Evolutionary conservation across 2,888 invertebrate species (phyloP).

Genomic region (Eumerus sabulonum): DNA sequence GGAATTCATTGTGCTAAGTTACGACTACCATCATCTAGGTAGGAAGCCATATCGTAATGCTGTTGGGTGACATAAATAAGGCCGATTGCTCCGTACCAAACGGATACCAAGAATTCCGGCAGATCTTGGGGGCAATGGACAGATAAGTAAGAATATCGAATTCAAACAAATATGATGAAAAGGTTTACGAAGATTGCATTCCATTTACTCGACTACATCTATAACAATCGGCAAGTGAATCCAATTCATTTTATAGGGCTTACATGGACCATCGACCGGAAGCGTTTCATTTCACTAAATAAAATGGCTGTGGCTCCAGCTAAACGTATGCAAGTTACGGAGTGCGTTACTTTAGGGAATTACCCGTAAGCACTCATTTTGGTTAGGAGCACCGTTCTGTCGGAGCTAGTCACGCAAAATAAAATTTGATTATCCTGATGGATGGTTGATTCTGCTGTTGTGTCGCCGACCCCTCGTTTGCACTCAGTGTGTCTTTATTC

Average conservation of each 20-base stretch:
- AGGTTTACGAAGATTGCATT: neutral
- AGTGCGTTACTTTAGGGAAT: too few species aligned
- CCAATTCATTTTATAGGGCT: neutral
- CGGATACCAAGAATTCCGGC: too few species aligned
- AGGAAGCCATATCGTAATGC: neutral
- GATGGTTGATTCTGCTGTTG: slow-evolving; percentile 21
- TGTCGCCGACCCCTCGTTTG: too few species aligned
- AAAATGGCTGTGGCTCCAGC: too few species aligned
- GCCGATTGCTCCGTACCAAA: slow-evolving; percentile 12
- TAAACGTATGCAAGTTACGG: too few species aligned
- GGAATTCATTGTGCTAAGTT: slow-evolving; percentile 9
- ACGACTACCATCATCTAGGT: neutral
- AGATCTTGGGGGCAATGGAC: too few species aligned
- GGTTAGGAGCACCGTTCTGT: neutral
- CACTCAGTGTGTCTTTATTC: neutral
- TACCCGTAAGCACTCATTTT: slow-evolving; percentile 13
- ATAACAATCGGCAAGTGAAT: neutral
- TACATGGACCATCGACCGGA: neutral
- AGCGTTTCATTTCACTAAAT: too few species aligned
- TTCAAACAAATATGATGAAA: slow-evolving; percentile 1
- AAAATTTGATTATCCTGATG: slow-evolving; percentile 35
- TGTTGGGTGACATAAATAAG: slow-evolving; percentile 6
- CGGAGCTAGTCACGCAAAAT: slow-evolving; percentile 20
- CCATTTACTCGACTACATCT: neutral
- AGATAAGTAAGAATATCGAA: neutral